phyloP scores from a whole-genome alignment of 2,888 invertebrate species.

The Drosophila mayaguana region DNA sequence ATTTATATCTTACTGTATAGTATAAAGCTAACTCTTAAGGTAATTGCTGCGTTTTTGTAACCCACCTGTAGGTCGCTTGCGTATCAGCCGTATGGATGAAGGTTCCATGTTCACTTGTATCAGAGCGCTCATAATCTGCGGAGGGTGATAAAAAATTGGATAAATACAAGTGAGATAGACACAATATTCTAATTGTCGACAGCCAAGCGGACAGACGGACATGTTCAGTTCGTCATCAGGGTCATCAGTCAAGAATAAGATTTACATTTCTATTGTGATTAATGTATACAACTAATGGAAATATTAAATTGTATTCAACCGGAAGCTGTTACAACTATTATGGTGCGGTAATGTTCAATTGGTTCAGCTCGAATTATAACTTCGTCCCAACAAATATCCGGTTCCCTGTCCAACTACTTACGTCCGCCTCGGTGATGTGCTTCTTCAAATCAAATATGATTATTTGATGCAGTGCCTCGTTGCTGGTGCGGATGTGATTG shows the following conservation, averaged over 20 bases:
- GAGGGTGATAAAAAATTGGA: constrained; percentile 39
- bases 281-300: background rate
- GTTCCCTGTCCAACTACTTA: constrained; percentile 84
- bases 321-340: background rate
- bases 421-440: constrained; percentile 92
- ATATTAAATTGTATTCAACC: background rate
- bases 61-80: constrained; percentile 94
- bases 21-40: constrained; percentile 20
- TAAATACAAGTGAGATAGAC: background rate
- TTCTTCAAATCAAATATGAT: constrained; percentile 91
- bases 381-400: background rate
- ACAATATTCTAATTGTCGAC: background rate
- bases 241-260: too few species aligned
- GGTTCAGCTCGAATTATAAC: too few species aligned
- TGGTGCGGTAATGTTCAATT: too few species aligned
- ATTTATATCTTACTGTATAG: constrained; percentile 20
- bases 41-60: constrained; percentile 44
- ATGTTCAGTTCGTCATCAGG: too few species aligned
- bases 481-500: constrained; percentile 84
- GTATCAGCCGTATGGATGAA: constrained; percentile 92
- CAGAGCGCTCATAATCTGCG: constrained; percentile 91
- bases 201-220: background rate
- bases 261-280: too few species aligned
- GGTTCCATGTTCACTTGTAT: constrained; percentile 90
- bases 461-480: constrained; percentile 88